phyloP scores from a whole-genome alignment of 2,888 invertebrate genomes.

The Steromphala cineraria region DNA sequence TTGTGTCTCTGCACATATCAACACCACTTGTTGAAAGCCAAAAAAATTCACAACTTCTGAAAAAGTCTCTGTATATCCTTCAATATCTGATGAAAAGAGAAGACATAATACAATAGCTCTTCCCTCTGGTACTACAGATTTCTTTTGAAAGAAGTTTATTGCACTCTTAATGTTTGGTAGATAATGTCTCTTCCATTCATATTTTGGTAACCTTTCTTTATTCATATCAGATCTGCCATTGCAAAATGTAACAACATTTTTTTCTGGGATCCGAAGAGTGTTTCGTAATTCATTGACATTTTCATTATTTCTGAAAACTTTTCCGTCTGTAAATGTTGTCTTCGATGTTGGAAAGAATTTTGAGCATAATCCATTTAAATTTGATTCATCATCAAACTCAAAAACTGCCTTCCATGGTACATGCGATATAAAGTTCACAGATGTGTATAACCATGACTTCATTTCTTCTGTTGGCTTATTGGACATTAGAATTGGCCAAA shows the following conservation, averaged over 20 bases:
- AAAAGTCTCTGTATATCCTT: conserved; percentile 28
- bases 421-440: neutral
- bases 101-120: conserved; percentile 19
- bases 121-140: conserved; percentile 9
- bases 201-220: neutral
- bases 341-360: neutral
- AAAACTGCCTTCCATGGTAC: neutral
- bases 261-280: neutral
- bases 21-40: conserved; percentile 17
- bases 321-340: neutral
- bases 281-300: neutral
- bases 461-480: neutral
- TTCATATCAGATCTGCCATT: neutral
- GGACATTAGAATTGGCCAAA: neutral
- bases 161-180: conserved; percentile 22
- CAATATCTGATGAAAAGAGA: conserved; percentile 25
- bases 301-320: neutral
- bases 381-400: neutral
- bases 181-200: conserved; percentile 24
- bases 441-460: neutral
- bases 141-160: conserved; percentile 27
- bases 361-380: neutral
- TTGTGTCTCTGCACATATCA: conserved; percentile 17
- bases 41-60: conserved; percentile 23
- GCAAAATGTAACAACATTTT: neutral